Base-by-base conservation (phyloP, 2,797 vertebrate species). In the Pseudocheirus occidentalis region DNA sequence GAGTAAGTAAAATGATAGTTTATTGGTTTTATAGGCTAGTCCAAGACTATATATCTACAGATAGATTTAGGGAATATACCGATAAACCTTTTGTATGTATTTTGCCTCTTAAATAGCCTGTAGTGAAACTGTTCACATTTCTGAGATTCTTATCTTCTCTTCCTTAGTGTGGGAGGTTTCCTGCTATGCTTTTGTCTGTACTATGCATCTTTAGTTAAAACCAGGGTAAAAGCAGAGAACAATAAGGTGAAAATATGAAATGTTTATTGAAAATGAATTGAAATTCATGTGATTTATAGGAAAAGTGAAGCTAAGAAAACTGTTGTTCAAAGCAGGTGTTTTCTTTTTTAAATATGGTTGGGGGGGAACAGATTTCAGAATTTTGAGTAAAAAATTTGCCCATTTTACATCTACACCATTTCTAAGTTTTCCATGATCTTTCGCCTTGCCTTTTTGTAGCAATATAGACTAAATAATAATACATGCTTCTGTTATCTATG, bases 91-190 rank as follows among this genome's bases (percentile, higher is more conserved):
- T 1, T 81, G 12, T 73, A 91, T 95, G 91, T 95, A 2, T 46
- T 57, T 92, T 24, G 66, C 93, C 73, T 96, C 95, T 96, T 92
- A 96, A 97, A 97, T 96, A 92, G 11, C 97, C 97, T 94, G 96
- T 52, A 55, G 0, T 93, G 81, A 93, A 95, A 59, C 58, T 90
- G 53, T 92, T 89, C 95, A 0, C 24, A 89, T 91, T 57, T 95
- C 91, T 95, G 91, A 62, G 96, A 95, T 93, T 91, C 95, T 97
- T 96, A 95, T 97, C 97, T 96, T 66, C 52, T 87, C 93, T 89
- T 57, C 50, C 91, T 73, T 91, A 0, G 93, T 57, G 95, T 92
- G 96, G 97, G 98, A 97, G 97, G 95, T 90, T 97, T 97, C 98
- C 97, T 97, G 98, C 97, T 90, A 96, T 62, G n/a, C 93, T 91